Evolutionary conservation across 2,797 vertebrate genomes (phyloP), one percentile per base, ranked within the genome.

Genomic region (Acrocephalus scirpaceus): DNA sequence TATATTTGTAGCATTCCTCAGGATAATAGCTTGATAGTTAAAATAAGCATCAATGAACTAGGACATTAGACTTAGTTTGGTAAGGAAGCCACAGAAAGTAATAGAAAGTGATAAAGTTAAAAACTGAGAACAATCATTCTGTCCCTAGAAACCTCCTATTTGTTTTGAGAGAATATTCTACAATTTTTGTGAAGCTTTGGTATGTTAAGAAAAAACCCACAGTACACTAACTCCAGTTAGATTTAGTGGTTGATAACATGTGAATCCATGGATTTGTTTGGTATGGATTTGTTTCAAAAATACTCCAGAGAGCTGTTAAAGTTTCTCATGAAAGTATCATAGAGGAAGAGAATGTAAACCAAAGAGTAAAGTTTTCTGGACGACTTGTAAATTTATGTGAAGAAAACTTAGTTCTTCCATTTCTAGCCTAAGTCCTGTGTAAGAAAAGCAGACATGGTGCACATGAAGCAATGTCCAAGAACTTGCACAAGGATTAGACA

Each of bases 401-500:
- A 83, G 65, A 86, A 88, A 95, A 58, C 27, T 34, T 60, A 86
- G 57, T 64, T 65, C 56, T 83, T 77, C 60, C 38, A 76, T 42
- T 78, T 93, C 83, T 70, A 38, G 25, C 53, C 69, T 79, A 86
- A 93, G 19, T 40, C 56, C 14, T 21, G 34, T 5, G 19, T 45
- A 76, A 77, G 61, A 79, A 92, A 94, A 91, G 67, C 83, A 88
- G 73, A 76, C 74, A 66, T 21, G 15, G 25, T 34, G 38, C 50
- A 47, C 73, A 88, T 29, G 64, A 88, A 88, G 84, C 66, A 95
- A 76, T 53, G 94, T 86, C 50, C 53, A 66, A 94, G 85, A 69
- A 80, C 79, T 86, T 70, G 65, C 80, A 86, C 51, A 54, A 86
- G 70, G 67, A 93, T 92, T 85, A 89, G 81, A 96, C 71, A 94